Conservation (phyloP, 2,113 vertebrate species). For the Corythoichthys haematopterus region DNA sequence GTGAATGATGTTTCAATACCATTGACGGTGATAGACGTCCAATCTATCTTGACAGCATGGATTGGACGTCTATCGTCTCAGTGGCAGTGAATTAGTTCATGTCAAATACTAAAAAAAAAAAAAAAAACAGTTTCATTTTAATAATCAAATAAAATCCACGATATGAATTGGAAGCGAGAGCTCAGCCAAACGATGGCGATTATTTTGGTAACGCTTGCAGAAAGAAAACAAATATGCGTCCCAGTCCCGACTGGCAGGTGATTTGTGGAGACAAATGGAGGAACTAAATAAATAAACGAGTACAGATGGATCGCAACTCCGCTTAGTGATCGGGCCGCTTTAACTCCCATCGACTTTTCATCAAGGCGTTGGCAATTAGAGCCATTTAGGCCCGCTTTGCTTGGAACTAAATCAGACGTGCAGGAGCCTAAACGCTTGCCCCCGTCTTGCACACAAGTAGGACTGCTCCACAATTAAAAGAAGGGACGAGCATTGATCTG, state of each 20-base stretch:
- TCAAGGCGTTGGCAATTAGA: constrained; percentile 87
- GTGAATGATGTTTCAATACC: too few species aligned
- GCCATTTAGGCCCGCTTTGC: constrained; percentile 81
- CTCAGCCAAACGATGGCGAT: background rate
- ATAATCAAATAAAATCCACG: too few species aligned
- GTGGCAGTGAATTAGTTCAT: too few species aligned
- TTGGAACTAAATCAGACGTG: constrained; percentile 76
- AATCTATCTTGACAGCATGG: too few species aligned
- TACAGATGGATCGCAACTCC: constrained; percentile 65
- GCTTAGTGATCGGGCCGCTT: constrained; percentile 72
- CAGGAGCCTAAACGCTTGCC: constrained; percentile 44
- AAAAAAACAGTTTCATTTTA: too few species aligned
- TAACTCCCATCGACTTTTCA: constrained; percentile 91
- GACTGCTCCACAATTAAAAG: constrained; percentile 66
- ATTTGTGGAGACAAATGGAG: constrained; percentile 67
- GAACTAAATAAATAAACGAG: constrained; percentile 70
- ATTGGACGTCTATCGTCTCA: too few species aligned
- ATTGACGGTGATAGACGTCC: too few species aligned
- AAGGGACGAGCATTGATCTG: constrained; percentile 62
- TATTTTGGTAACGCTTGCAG: constrained; percentile 7
- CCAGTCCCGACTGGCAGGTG: constrained; percentile 59
- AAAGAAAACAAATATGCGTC: constrained; percentile 59
- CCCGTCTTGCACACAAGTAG: constrained; percentile 55
- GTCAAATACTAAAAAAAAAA: too few species aligned
- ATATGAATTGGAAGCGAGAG: too few species aligned